Conservation (phyloP, 2,888 invertebrate species). For the Aleiodes alternator region DNA sequence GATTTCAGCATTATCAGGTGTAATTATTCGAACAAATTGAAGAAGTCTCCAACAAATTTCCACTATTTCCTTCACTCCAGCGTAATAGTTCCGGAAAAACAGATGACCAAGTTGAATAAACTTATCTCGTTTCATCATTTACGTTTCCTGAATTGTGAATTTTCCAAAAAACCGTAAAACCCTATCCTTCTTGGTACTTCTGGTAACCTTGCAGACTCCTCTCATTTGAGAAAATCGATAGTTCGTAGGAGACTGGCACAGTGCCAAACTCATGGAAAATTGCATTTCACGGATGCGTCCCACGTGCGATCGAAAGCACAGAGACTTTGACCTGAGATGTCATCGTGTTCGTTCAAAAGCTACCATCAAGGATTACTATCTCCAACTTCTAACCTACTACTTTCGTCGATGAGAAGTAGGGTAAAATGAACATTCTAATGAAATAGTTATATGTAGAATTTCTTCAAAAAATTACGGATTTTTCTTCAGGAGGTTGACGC, state of each 20-base stretch:
- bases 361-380: not conserved
- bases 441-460: too few relatives aligned
- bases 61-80: not conserved
- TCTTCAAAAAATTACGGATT: too few relatives aligned
- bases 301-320: constrained; percentile 11
- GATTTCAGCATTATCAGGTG: too few relatives aligned
- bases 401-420: too few relatives aligned
- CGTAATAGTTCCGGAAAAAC: too few relatives aligned
- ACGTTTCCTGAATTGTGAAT: not conserved
- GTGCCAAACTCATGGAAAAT: constrained; percentile 32
- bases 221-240: constrained; percentile 11
- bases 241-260: constrained; percentile 6
- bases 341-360: constrained; percentile 13
- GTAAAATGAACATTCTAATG: too few relatives aligned
- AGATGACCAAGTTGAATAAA: too few relatives aligned
- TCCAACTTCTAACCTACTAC: too few relatives aligned
- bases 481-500: too few relatives aligned
- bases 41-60: not conserved
- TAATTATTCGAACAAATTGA: too few relatives aligned
- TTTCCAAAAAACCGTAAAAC: not conserved
- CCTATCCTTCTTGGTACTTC: not conserved
- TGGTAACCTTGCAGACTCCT: constrained; percentile 18
- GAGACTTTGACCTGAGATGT: constrained; percentile 32
- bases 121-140: too few relatives aligned
- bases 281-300: constrained; percentile 14